Base-by-base conservation (phyloP, 2,113 vertebrate genomes). In the Cyanoramphus novaezelandiae region DNA sequence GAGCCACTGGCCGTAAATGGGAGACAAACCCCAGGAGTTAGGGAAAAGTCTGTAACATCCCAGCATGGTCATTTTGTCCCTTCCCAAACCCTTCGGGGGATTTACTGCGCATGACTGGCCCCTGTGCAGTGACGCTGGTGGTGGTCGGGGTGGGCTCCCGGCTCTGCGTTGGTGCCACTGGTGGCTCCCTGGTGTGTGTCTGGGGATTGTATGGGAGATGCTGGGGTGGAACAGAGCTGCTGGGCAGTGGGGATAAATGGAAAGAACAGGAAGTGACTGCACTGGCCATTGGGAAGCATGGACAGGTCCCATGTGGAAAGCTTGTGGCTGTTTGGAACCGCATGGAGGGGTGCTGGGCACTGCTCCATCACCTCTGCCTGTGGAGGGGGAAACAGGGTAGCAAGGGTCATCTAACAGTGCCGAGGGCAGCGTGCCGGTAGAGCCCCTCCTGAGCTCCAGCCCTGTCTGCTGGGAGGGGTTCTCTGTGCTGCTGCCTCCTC, bases 51-150 rank as follows among this genome's bases (percentile, higher is more conserved):
- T 70, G 86, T n/a, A 67, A 69, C 53, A n/a, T 23, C 2, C n/a
- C 3, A 3, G 50, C 2, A 0, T 9, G 43, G 46, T 31, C 13
- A 0, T 43, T 69, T 50, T 71, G 31, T 62, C 46, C 41, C 43
- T 16, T 31, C 12, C 24, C 57, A 63, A 29, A 21, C 18, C 10
- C 11, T 29, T 10, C 4, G 20, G 62, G 70, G 64, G 13, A 35
- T 47, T 67, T 24, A 7, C 20, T 29, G 21, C 28, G 8, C 7
- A 3, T 15, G 50, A 0, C 12, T 13, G 20, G 24, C 17, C 21
- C 68, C 24, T 1, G 0, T 0, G 2, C 2, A 1, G 65, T 1
- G 4, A 6, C 25, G 64, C 46, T 35, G n/a, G 17, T 14, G 79
- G 13, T 10, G 69, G 47, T 7, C 0, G 1, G 19, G 16, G 43